Base-by-base conservation (phyloP, 2,888 invertebrate genomes). In the Diaprepes abbreviatus region DNA sequence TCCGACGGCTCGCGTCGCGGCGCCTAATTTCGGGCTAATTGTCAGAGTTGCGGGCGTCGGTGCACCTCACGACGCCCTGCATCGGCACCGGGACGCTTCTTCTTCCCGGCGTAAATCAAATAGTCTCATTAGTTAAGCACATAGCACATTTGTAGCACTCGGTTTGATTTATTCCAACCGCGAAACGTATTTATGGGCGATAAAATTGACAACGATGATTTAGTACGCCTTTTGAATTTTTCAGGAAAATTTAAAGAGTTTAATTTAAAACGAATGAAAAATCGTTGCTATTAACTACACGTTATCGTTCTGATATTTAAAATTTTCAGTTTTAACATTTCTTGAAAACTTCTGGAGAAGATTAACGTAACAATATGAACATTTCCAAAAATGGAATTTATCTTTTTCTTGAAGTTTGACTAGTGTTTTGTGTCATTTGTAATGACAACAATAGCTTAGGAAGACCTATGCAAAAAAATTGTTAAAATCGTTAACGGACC, bases 81-180 rank as follows among this genome's bases (percentile, higher is more conserved):
- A 45, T 21, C 54, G 35, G 21, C 58, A 40, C 16, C 54, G 54
- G 54, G 35, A 35, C 54, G 54, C 33, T 19, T 33, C 54, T 54
- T 54, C 54, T 28, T 28, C 28, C 38, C 36, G 21, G 19, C 36
- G 68, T 72, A 72, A 72, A 72, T 72, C 72, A 72, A 69, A 33
- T 62, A 55, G 66, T 69, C 72, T 72, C 72, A 72, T 72, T 72
- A 72, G 72, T 74, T 74, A 76, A 75, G 72, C 71, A 71, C 73
- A 70, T 71, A 66, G 58, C 70, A 58, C 63, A 72, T 72, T 72
- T 72, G 72, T 72, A 70, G 57, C 72, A 52, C 55, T 59, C 35
- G 58, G 40, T 74, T 75, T 79, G 78, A 79, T 79, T 79, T 79
- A 79, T 79, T 71, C 73, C 73, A 67, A 60, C 73, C 75, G 74